Conservation (phyloP, 2,888 invertebrate species). For the Blomia tropicalis region DNA sequence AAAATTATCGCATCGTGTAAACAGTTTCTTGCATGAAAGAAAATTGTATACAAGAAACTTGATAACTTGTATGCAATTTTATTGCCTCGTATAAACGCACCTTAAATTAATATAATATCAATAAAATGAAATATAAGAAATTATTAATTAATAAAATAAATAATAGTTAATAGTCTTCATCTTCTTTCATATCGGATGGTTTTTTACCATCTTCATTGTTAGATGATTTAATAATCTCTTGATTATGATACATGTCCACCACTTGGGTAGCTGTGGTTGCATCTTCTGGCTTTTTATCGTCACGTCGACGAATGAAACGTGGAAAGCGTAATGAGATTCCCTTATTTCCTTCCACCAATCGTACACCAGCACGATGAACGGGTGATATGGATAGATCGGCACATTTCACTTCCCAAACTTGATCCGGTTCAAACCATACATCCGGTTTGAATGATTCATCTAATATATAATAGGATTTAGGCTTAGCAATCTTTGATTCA, state of each 20-base stretch:
- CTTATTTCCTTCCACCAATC: conserved; percentile 66
- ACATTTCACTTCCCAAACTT: conserved; percentile 92
- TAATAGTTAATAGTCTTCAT: no score
- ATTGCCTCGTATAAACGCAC: no score
- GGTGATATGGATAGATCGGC: conserved; percentile 94
- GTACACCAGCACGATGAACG: conserved; percentile 66
- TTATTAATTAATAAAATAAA: no score
- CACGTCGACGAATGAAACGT: conserved; percentile 68
- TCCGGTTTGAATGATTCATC: conserved; percentile 58
- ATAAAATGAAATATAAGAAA: no score
- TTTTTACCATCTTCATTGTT: no score
- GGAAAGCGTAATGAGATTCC: conserved; percentile 93
- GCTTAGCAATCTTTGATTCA: conserved; percentile 52
- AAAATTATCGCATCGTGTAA: no score
- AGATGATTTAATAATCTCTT: conserved; percentile 65
- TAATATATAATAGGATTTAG: conserved; percentile 64
- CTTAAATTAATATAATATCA: no score
- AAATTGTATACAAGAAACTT: no score
- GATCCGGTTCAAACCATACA: conserved; percentile 68
- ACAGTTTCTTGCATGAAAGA: no score
- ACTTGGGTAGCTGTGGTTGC: conserved; percentile 75
- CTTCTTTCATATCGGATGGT: no score
- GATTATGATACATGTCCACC: conserved; percentile 72
- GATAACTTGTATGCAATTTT: no score
- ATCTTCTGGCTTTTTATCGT: conserved; percentile 80